Conservation (phyloP, 64 coral and sea anemone genomes). For the Montipora sp. region DNA sequence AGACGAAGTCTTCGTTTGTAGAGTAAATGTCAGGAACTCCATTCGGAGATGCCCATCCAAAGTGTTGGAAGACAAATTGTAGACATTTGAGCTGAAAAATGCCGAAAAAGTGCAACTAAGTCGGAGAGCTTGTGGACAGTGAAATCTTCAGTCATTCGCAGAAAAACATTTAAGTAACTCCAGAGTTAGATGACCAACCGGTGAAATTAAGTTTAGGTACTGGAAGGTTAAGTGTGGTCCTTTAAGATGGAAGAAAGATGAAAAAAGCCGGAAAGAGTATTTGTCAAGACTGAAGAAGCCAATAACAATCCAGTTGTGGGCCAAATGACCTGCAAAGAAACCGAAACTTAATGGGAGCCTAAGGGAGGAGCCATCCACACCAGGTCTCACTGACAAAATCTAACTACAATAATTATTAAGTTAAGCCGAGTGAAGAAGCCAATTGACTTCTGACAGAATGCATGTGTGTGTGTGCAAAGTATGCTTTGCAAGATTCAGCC, state of each 20-base stretch:
- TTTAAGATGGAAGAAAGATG: background rate
- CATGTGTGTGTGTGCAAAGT: slow-evolving; percentile 5
- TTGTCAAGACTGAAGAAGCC: background rate
- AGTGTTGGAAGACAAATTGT: too few species aligned
- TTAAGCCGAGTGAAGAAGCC: slow-evolving; percentile 6
- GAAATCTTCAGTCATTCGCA: too few species aligned
- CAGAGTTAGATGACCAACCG: background rate
- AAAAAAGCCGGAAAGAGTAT: background rate
- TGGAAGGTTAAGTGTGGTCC: background rate
- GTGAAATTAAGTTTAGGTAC: background rate
- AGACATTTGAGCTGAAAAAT: too few species aligned
- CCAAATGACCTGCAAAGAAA: slow-evolving; percentile 19
- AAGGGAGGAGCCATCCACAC: slow-evolving; percentile 6
- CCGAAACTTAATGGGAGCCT: background rate
- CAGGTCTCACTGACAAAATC: background rate
- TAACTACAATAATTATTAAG: background rate
- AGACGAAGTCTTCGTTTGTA: background rate
- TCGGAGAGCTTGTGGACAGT: too few species aligned
- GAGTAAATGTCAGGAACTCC: background rate
- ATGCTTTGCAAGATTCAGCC: slow-evolving; percentile 19
- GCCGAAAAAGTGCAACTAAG: too few species aligned
- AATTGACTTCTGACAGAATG: slow-evolving; percentile 15
- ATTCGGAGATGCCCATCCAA: background rate
- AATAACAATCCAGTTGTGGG: background rate
- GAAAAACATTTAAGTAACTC: too few species aligned